Base-by-base conservation (phyloP, 2,797 vertebrate species). In the Cephalopachus bancanus region DNA sequence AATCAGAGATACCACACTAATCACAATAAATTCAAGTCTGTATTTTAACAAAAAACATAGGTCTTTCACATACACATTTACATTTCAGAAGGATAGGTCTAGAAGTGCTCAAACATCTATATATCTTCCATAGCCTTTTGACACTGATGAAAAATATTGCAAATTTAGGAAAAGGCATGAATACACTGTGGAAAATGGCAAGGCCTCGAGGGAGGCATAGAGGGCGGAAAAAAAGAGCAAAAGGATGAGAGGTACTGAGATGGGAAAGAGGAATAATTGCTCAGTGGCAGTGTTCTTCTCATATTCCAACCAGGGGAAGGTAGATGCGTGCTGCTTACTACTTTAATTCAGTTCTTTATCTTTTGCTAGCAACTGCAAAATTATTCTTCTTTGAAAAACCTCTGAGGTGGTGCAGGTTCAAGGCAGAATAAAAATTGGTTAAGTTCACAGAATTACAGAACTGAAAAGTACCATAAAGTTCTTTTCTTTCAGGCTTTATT, bases 361-460 rank as follows among this genome's bases (percentile, higher is more conserved):
- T 20, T 55, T 65, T 87, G n/a, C 11, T 69, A 93, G 49, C 30
- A 92, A 91, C 37, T 64, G 49, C 49, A 93, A 83, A 94, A 81
- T 59, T 71, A 64, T 17, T 74, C 67, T 92, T 74, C 67, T 92
- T 89, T 85, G 90, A 92, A 55, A 95, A 95, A 80, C 37, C 12
- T 97, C 67, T 62, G 69, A 93, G 37, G 33, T 97, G 88, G 62
- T 69, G 0, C 51, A 84, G 12, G 83, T 96, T 95, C 53, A 89
- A 96, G 85, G 95, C 30, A 84, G 72, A 89, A 88, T 96, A 79
- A 91, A 94, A 94, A 20, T 57, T 69, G 16, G 16, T 57, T 1
- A 53, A 57, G 53, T 85, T 92, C 81, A 91, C 7, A 72, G 75
- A 80, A 83, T 93, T 76, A 94, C 24, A 94, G 85, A 91, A 51